Evolutionary conservation across 2,113 vertebrate genomes (phyloP).

Genomic region (Catharus bicknelli): DNA sequence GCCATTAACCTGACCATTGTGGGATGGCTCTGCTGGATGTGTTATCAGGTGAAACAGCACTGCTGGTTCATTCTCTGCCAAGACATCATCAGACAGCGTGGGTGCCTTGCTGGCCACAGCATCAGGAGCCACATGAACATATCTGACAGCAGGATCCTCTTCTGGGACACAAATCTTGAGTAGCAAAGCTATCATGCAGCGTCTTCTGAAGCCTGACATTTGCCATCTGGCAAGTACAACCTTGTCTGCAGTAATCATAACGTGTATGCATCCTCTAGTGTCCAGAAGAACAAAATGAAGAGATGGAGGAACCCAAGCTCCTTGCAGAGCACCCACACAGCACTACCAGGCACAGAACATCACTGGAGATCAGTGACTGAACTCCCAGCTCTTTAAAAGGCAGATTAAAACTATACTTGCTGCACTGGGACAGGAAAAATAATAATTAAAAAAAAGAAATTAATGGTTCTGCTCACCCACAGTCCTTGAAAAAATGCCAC

Average conservation of each 20-base stretch:
- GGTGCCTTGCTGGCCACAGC: neutral
- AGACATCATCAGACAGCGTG: neutral
- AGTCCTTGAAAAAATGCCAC: neutral
- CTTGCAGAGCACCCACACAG: neutral
- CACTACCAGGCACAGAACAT: neutral
- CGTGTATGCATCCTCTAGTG: fast-evolving
- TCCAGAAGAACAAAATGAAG: neutral
- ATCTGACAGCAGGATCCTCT: neutral
- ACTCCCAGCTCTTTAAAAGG: neutral
- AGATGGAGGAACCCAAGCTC: neutral
- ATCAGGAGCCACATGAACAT: neutral
- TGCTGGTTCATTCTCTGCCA: neutral
- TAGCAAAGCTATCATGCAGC: neutral
- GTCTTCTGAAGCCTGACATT: neutral
- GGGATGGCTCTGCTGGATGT: neutral
- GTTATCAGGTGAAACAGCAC: neutral
- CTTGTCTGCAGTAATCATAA: fast-evolving
- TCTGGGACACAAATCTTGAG: neutral
- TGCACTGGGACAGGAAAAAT: neutral
- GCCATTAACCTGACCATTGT: neutral
- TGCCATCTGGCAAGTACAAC: neutral
- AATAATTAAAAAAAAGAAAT: too few species aligned
- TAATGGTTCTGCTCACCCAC: neutral
- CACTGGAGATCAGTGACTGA: neutral
- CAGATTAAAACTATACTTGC: neutral